Percentiles rank a stretch among this genome's conserved stretches.
Conservation (phyloP, 2,888 invertebrate genomes). For the Clanis bilineata region DNA sequence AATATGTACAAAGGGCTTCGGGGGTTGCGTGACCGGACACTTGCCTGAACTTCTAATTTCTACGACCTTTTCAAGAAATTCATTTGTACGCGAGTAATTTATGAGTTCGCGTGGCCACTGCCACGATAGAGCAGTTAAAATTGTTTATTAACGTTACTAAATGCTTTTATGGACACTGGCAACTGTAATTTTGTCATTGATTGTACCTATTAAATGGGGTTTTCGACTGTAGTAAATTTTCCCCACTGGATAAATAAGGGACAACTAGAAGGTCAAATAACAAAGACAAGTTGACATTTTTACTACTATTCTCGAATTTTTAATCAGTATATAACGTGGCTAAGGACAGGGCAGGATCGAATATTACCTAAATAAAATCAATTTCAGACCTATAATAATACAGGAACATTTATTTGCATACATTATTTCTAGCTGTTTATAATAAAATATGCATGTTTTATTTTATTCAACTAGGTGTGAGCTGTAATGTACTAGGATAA, state of each 20-base stretch:
- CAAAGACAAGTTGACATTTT: too few relatives aligned
- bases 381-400: too few relatives aligned
- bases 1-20: conserved; percentile 61
- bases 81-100: conserved; percentile 65
- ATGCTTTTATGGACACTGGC: neutral
- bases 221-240: neutral
- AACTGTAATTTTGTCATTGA: neutral
- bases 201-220: neutral
- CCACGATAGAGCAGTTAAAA: conserved; percentile 54
- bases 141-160: conserved; percentile 43
- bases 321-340: too few relatives aligned
- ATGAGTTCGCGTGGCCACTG: conserved; percentile 62
- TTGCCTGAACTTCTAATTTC: conserved; percentile 75
- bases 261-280: neutral
- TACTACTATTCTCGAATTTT: too few relatives aligned
- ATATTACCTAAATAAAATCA: too few relatives aligned
- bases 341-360: too few relatives aligned
- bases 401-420: too few relatives aligned
- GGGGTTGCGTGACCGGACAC: conserved; percentile 68
- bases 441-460: too few relatives aligned
- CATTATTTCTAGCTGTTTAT: too few relatives aligned
- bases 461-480: too few relatives aligned
- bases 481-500: too few relatives aligned
- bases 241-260: neutral
- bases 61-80: conserved; percentile 79